These are phyloP conservation scores for Zaprionus obscuricornis DNA, from an alignment of 2,888 invertebrate species.

Conservation along the genomic window DNA sequence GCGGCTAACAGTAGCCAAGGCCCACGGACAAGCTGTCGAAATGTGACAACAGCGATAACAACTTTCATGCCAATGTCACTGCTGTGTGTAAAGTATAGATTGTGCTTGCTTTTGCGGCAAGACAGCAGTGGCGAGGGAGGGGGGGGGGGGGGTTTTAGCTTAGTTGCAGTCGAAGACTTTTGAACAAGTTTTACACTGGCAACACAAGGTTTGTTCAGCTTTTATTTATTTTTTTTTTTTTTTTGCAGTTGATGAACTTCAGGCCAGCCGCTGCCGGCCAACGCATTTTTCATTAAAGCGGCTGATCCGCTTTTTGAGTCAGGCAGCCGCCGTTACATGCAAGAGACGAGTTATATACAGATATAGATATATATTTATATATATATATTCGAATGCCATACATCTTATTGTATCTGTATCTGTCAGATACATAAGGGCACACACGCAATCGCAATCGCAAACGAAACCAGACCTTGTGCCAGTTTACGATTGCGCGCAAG, in stretches of 20 bases:
- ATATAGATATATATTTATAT: slow-evolving; percentile 25
- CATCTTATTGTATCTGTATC: slow-evolving; percentile 50
- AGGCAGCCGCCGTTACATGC: slow-evolving; percentile 56
- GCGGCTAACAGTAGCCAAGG: slow-evolving; percentile 48
- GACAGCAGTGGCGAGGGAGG: neutral
- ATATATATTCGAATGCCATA: slow-evolving; percentile 31
- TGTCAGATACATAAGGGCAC: slow-evolving; percentile 50
- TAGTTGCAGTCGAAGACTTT: neutral
- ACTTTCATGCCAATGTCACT: slow-evolving; percentile 48
- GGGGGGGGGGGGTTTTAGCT: neutral
- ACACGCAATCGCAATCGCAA: slow-evolving; percentile 54
- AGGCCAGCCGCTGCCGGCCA: slow-evolving; percentile 40
- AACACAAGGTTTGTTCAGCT: no score
- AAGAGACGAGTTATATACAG: no score
- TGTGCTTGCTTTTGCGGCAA: no score
- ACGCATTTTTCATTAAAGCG: slow-evolving; percentile 71
- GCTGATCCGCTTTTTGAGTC: slow-evolving; percentile 69
- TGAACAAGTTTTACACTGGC: slow-evolving; percentile 62
- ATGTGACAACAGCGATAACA: slow-evolving; percentile 61
- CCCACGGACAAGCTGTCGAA: slow-evolving; percentile 40
- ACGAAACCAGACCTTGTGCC: slow-evolving; percentile 76
- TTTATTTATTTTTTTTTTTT: slow-evolving; percentile 22
- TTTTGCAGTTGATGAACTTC: slow-evolving; percentile 73
- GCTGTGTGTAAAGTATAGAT: no score
- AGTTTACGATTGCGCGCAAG: slow-evolving; percentile 66